phyloP scores from a whole-genome alignment of 2,113 vertebrate species.

The Drymodes brunneopygia region DNA sequence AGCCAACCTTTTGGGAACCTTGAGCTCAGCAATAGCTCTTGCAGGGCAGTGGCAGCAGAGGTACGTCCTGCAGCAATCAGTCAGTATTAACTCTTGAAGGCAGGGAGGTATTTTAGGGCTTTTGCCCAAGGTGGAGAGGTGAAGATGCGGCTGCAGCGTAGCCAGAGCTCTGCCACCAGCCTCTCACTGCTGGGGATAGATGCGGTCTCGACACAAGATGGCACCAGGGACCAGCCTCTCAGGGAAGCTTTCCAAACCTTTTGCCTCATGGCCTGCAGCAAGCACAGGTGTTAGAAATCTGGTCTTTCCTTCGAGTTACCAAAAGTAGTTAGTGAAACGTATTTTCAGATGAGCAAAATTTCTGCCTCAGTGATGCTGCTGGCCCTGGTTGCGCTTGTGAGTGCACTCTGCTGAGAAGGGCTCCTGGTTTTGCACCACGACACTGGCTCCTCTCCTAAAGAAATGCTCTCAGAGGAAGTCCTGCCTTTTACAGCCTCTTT shows the following conservation, averaged over 20 bases:
- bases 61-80: neutral
- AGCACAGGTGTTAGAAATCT: neutral
- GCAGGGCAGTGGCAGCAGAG: neutral
- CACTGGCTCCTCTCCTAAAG: neutral
- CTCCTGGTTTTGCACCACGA: rapidly evolving
- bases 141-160: rapidly evolving
- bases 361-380: neutral
- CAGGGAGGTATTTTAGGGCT: neutral
- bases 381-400: neutral
- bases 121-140: neutral
- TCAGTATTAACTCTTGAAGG: neutral
- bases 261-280: neutral
- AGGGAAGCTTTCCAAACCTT: neutral
- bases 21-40: rapidly evolving
- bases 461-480: neutral
- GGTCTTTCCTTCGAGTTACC: neutral
- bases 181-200: neutral
- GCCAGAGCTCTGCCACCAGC: neutral
- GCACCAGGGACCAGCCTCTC: slow-evolving; percentile 66
- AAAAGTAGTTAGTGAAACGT: neutral
- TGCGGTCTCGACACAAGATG: slow-evolving; percentile 62
- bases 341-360: neutral
- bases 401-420: neutral
- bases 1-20: neutral
- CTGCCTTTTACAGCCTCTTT: neutral